A percentile compares a stretch with the other conserved stretches of the same genome.
Evolutionary conservation across 2,888 invertebrate species (phyloP).

Genomic region (Archips crataeganus): DNA sequence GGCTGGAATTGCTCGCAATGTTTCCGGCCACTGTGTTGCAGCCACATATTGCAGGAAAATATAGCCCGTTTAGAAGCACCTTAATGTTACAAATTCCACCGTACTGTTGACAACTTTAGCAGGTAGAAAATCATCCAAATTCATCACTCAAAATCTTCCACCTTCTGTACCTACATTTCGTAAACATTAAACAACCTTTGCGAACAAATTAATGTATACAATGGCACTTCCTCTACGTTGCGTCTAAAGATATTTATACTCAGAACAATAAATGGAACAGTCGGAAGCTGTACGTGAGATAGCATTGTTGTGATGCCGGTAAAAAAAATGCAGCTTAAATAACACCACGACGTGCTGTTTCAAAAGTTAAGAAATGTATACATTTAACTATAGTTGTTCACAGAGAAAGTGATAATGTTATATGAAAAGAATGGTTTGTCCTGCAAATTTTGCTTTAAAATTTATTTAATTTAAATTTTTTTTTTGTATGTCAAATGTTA

Average conservation of each 20-base stretch:
- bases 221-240: slow-evolving; percentile 60
- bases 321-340: slow-evolving; percentile 44
- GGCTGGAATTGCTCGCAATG: no score
- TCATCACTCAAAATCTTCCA: neutral
- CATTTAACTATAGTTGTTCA: slow-evolving; percentile 11
- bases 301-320: slow-evolving; percentile 52
- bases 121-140: neutral
- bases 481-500: no score
- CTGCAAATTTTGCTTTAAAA: slow-evolving; percentile 19
- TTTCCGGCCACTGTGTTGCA: no score
- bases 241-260: slow-evolving; percentile 49
- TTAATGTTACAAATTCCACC: neutral
- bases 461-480: no score
- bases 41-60: no score
- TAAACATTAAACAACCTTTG: slow-evolving; percentile 48
- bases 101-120: neutral
- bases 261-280: slow-evolving; percentile 47
- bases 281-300: slow-evolving; percentile 54
- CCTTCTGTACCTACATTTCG: slow-evolving; percentile 2
- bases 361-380: slow-evolving; percentile 28
- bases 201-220: slow-evolving; percentile 55
- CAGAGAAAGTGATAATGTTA: neutral
- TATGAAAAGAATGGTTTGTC: neutral
- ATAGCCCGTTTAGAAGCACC: no score
- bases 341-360: neutral